These are phyloP conservation scores for Dryocosmus kuriphilus DNA, from an alignment of 2,888 invertebrate genomes.

Conservation along the genomic window DNA sequence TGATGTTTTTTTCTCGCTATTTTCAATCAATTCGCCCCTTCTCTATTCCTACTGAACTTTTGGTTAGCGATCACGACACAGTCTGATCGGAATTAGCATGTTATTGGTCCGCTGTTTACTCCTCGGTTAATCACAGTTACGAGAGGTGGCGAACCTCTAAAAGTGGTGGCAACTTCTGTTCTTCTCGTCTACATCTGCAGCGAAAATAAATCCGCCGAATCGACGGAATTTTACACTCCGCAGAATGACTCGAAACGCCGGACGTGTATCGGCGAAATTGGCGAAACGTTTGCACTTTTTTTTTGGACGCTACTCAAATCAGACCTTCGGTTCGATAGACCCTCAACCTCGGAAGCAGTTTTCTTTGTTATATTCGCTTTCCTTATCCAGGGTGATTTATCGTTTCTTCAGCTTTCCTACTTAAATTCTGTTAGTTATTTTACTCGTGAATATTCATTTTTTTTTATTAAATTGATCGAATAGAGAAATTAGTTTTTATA, in stretches of 20 bases:
- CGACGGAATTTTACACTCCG: conserved; percentile 24
- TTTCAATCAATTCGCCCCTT: too few relatives aligned
- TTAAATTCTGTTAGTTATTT: neutral
- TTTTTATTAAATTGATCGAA: too few relatives aligned
- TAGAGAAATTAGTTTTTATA: too few relatives aligned
- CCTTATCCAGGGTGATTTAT: conserved; percentile 5
- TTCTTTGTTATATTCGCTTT: neutral
- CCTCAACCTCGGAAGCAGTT: conserved; percentile 16
- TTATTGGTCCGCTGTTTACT: conserved; percentile 75
- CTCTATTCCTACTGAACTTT: neutral
- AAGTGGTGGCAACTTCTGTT: conserved; percentile 41
- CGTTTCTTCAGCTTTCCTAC: neutral
- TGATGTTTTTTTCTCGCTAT: too few relatives aligned
- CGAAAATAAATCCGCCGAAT: conserved; percentile 29
- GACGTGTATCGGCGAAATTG: conserved; percentile 32
- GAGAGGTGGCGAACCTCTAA: conserved; percentile 43
- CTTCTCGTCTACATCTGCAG: neutral
- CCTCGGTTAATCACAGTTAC: conserved; percentile 68
- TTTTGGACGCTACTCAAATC: conserved; percentile 39
- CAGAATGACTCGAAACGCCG: conserved; percentile 25
- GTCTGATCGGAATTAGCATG: conserved; percentile 69
- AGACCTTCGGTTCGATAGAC: conserved; percentile 17
- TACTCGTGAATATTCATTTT: too few relatives aligned
- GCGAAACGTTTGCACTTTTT: conserved; percentile 32
- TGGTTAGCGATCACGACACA: conserved; percentile 7